Base-by-base conservation (phyloP, 2,797 vertebrate species). In the Merluccius polli region DNA sequence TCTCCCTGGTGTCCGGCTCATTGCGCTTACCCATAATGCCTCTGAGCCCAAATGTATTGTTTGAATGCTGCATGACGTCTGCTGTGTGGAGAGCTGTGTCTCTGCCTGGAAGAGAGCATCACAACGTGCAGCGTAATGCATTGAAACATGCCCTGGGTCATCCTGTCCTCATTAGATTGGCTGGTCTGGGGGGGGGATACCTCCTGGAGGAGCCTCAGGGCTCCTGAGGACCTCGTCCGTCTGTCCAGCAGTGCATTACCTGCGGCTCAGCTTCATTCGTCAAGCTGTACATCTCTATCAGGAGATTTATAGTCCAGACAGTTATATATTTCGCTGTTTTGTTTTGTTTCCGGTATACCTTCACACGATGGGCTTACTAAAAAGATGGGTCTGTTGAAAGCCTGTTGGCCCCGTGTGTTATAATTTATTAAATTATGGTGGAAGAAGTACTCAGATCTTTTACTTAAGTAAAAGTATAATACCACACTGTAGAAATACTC, bases 71-170 rank as follows among this genome's bases (percentile, higher is more conserved):
- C 52, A n/a, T 6, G 44, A 48, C n/a, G 21, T 59, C 41, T 52
- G 71, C 48, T 65, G 24, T 30, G 33, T 21, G 36, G 63, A 68
- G 35, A 74, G 73, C 59, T 67, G 21, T 27, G 73, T 68, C 67
- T 32, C 32, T 74, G 63, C 73, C 73, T 67, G 73, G 59, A 67
- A 70, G 32, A 35, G 38, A 75, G 67, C 41, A 18, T 75, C 63
- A 31, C 21, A 59, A 33, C 59, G 67, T 75, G 38, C 38, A 44
- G 52, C n/a, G 74, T 70, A 75, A 41, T 75, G 65, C 41, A 75
- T 75, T 30, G 74, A 75, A 75, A 75, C 68, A 75, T 41, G 74
- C 74, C 74, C 52, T 71, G 74, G 74, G 74, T 69, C 38, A 75
- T 75, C 74, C 32, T 48, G 67, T 75, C 41, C 74, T 75, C 74